A percentile compares a stretch with the other conserved stretches of the same genome.
Conservation (phyloP, 2,797 vertebrate species). For the Spheniscus humboldti region DNA sequence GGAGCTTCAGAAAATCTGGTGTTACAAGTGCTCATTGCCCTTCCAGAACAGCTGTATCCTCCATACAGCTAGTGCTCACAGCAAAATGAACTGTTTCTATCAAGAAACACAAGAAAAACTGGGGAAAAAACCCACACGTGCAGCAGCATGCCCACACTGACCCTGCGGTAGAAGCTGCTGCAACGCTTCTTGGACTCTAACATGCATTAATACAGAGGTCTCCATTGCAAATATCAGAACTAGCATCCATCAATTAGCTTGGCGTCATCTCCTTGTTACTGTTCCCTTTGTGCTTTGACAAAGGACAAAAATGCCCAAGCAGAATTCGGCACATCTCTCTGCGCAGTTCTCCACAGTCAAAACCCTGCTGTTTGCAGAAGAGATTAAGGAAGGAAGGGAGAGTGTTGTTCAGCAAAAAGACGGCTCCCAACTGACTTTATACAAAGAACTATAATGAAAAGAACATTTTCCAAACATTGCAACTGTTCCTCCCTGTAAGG, state of each 20-base stretch:
- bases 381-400: neutral
- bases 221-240: neutral
- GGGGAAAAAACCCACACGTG: rapidly evolving
- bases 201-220: neutral
- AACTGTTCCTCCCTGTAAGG: neutral
- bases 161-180: neutral
- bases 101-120: neutral
- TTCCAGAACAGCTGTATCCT: neutral
- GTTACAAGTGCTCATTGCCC: neutral
- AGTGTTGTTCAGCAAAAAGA: neutral
- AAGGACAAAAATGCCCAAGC: neutral
- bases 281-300: neutral
- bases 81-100: neutral
- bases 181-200: neutral
- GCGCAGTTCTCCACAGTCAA: neutral
- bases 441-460: neutral
- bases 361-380: neutral
- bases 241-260: neutral
- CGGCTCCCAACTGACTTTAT: neutral
- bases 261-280: neutral
- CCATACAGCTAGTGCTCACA: neutral
- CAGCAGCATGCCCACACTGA: neutral
- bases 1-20: neutral
- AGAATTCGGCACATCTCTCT: neutral
- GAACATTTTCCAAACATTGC: neutral